Evolutionary conservation across 1,140 invertebrate genomes (phyloP), one percentile per base, ranked within the genome.

Genomic region (Brachionus sp.): DNA sequence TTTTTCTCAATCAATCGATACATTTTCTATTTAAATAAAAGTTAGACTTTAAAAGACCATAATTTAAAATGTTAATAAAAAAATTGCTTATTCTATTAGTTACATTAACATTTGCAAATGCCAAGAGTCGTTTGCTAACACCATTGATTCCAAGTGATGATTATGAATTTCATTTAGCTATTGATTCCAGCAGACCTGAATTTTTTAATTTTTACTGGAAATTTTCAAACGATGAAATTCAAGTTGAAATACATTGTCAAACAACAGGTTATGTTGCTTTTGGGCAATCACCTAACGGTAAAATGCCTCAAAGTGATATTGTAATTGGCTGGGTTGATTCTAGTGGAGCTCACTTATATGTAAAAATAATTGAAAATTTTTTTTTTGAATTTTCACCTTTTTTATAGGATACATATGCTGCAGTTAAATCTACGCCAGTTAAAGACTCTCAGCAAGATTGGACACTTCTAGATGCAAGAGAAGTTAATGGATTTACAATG

Each of bases 241-340:
- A 12, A 25, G 23, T 23, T 19, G 77, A 82, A 62, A 37, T 82
- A 3, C 77, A 80, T 29, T 33, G 44, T 12, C 33, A 91, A 88
- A 93, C 93, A 46, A 90, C 91, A 84, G 94, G 93, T 84, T 95
- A 93, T 87, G 91, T 94, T 83, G 93, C 93, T 23, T 92, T 94
- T 85, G 93, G 93, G 66, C 93, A 94, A 86, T 94, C 93, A 84
- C 91, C 91, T 82, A 92, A 92, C 87, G 92, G 93, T 73, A 91
- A 91, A 85, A 94, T 95, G 93, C 90, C 90, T 85, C 92, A 91
- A 9, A 92, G 93, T 0, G 94, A 95, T 89, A 91, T 96, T 84
- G 90, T 94, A 4, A 88, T 95, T 13, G 91, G 91, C n/a, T 95
- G 94, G 94, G 92, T 95, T 5, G 92, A 94, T 85, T 25, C 33